These are phyloP conservation scores for Chaenodraco wilsoni DNA, from an alignment of 2,797 vertebrate species.

Conservation along the genomic window DNA sequence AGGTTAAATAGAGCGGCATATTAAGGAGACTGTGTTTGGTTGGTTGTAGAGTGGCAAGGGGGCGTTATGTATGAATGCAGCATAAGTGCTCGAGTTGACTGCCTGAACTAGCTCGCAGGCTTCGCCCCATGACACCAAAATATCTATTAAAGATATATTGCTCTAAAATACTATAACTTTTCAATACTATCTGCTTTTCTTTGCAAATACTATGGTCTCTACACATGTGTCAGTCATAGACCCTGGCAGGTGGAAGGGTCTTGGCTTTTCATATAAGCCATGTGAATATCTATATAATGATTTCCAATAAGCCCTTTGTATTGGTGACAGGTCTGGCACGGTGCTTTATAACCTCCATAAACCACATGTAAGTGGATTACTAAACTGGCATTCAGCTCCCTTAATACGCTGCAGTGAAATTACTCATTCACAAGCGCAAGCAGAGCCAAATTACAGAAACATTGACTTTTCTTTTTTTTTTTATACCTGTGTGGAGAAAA, in stretches of 20 bases:
- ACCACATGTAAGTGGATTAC: constrained; percentile 61
- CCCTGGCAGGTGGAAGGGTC: constrained; percentile 21
- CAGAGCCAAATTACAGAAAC: constrained; percentile 19
- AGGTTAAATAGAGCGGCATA: too few relatives aligned
- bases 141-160: neutral
- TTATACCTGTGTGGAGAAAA: constrained; percentile 11
- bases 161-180: too few relatives aligned
- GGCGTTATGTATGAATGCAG: too few relatives aligned
- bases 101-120: too few relatives aligned
- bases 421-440: constrained; percentile 27
- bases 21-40: too few relatives aligned
- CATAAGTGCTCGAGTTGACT: too few relatives aligned
- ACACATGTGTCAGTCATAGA: constrained; percentile 6
- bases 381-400: constrained; percentile 33
- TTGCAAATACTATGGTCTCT: neutral
- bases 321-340: constrained; percentile 49
- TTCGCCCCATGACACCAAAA: neutral
- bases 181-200: too few relatives aligned
- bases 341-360: constrained; percentile 45
- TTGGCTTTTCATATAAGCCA: constrained; percentile 34
- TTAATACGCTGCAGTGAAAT: constrained; percentile 49
- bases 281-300: constrained; percentile 52
- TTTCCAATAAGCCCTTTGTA: constrained; percentile 49
- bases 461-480: neutral
- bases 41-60: too few relatives aligned